These are phyloP conservation scores for Garra rufa DNA, from an alignment of 2,113 vertebrate species.

Conservation along the genomic window DNA sequence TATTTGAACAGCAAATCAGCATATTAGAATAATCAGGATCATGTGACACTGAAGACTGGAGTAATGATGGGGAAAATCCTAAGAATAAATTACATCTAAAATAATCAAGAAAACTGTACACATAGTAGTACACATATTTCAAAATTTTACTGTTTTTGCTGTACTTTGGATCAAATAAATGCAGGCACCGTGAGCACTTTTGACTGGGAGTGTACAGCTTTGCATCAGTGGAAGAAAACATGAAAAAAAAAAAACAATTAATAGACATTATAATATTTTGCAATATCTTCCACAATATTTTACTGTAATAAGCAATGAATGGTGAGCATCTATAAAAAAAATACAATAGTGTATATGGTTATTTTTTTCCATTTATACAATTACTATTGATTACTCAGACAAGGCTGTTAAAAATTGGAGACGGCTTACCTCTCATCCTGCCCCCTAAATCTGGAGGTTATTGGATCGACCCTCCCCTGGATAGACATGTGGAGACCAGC, in stretches of 20 bases:
- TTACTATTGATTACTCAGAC: slow-evolving; percentile 58
- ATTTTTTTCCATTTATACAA: neutral
- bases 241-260: too few relatives aligned
- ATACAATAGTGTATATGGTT: neutral
- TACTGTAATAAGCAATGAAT: neutral
- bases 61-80: too few relatives aligned
- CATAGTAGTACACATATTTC: too few relatives aligned
- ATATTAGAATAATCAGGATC: too few relatives aligned
- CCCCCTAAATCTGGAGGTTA: slow-evolving; percentile 85
- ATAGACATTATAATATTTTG: neutral
- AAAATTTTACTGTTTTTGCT: too few relatives aligned
- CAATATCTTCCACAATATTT: neutral
- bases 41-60: too few relatives aligned
- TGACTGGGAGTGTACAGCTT: too few relatives aligned
- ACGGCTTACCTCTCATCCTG: slow-evolving; percentile 83
- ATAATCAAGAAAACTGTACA: too few relatives aligned
- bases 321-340: neutral
- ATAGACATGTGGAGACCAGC: slow-evolving; percentile 72
- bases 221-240: neutral
- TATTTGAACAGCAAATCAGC: too few relatives aligned
- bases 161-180: too few relatives aligned
- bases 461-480: slow-evolving; percentile 84
- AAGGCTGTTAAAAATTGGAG: slow-evolving; percentile 79
- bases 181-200: too few relatives aligned
- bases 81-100: too few relatives aligned